Percentiles rank a stretch among this genome's conserved stretches.
These are phyloP conservation scores for Bujurquina vittata DNA, from an alignment of 2,113 vertebrate species.

Conservation along the genomic window DNA sequence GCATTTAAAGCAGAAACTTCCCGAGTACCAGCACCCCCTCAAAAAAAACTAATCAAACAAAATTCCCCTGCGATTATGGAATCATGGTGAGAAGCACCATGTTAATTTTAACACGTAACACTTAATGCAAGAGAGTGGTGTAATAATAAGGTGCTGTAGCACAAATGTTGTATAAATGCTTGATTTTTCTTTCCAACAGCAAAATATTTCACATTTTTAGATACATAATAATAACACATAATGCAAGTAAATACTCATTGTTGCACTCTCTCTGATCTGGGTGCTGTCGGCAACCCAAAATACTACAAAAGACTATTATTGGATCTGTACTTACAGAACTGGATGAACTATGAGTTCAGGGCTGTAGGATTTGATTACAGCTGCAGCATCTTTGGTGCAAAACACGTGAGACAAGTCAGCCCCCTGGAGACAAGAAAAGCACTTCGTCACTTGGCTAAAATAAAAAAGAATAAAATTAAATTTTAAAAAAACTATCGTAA, in stretches of 20 bases:
- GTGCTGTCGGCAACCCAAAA: neutral
- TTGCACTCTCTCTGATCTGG: neutral
- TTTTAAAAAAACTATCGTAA: neutral
- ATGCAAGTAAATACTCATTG: neutral
- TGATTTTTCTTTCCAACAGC: neutral
- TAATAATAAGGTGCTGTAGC: neutral
- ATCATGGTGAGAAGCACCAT: neutral
- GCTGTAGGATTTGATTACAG: conserved; percentile 97
- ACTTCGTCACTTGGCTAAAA: neutral
- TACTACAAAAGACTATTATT: neutral
- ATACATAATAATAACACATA: neutral
- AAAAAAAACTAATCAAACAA: neutral
- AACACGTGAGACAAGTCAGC: conserved; percentile 96
- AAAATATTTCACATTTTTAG: neutral
- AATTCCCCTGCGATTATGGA: neutral
- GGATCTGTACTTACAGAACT: conserved; percentile 89
- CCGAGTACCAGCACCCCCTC: neutral
- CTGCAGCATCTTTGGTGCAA: conserved; percentile 94
- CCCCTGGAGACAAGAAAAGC: conserved; percentile 80
- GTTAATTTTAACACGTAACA: neutral
- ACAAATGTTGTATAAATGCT: neutral
- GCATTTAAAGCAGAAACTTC: neutral
- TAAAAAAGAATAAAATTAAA: neutral
- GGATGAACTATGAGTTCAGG: conserved; percentile 98
- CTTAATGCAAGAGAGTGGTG: neutral